Evolutionary conservation across 2,113 vertebrate genomes (phyloP), one percentile per base, ranked within the genome.

Genomic region (Meriones unguiculatus): DNA sequence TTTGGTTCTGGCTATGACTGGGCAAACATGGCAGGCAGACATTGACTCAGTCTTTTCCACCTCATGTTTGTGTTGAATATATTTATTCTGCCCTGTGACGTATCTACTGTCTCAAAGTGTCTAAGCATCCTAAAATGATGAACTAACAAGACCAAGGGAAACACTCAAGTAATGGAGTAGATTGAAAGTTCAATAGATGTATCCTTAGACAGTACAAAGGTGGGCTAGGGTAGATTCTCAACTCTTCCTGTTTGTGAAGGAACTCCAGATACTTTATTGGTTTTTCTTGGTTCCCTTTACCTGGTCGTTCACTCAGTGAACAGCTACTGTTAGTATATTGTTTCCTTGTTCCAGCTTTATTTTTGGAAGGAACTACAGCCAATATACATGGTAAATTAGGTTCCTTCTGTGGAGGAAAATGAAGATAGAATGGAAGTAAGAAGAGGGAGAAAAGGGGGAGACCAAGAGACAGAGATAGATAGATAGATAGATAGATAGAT

Each of bases 291-390:
- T 82, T 57, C 90, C 52, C 7, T 69, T 77, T 41, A 25, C 5
- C 25, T 50, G 6, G 8, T 4, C 1, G 28, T 22, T 93, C 70
- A 54, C 65, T 86, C 54, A 65, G 3, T 70, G 38, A 84, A 18
- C 24, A 70, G 69, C 10, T 59, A 18, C 3, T 78, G 9, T 38
- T 73, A 57, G n/a, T 10, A 38, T 1, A 13, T 9, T 52, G 41
- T 7, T 73, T 93, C 72, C 94, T 72, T 82, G n/a, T 95, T 93
- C 7, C 70, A 28, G 73, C 6, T 65, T 57, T 87, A 41, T 8
- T 88, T 90, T 92, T 89, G 38, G 92, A 85, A 11, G 22, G 11
- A 76, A 82, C 25, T 46, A 87, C 1, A 46, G 6, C 24, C 52
- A 32, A 69, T 41, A 84, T 81, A 32, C 11, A 67, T 78, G 7